Evolutionary conservation across 2,888 invertebrate genomes (phyloP).

Genomic region (Stenoptilia bipunctidactyla): DNA sequence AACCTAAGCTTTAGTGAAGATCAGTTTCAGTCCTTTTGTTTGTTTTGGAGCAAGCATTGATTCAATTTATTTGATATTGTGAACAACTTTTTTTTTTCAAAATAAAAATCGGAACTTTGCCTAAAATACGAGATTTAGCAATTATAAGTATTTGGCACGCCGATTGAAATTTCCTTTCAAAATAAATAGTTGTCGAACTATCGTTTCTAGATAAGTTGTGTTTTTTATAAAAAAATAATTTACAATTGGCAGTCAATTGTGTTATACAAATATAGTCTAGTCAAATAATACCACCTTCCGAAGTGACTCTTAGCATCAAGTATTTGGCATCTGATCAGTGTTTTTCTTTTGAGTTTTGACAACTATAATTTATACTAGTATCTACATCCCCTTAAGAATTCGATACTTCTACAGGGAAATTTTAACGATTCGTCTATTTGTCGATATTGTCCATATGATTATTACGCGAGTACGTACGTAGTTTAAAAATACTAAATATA

Average conservation of each 20-base stretch:
- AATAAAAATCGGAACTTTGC: constrained; percentile 16
- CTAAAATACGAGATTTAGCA: constrained; percentile 3
- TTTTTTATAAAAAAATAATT: constrained; percentile 54
- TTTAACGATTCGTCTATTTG: constrained; percentile 57
- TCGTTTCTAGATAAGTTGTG: constrained; percentile 50
- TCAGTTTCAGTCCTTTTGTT: constrained; percentile 53
- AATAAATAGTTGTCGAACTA: constrained; percentile 42
- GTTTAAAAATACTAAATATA: constrained; percentile 62
- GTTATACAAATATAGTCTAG: constrained; percentile 48
- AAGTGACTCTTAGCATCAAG: constrained; percentile 30
- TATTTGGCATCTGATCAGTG: constrained; percentile 49
- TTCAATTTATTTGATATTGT: constrained; percentile 33
- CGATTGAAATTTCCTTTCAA: constrained; percentile 52
- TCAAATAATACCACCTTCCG: constrained; percentile 55
- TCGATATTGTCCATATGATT: constrained; percentile 70
- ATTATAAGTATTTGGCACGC: constrained; percentile 43
- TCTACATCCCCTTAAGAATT: constrained; percentile 50
- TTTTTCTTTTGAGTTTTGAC: constrained; percentile 24
- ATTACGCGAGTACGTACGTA: constrained; percentile 67
- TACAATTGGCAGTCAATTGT: constrained; percentile 71
- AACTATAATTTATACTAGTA: constrained; percentile 45
- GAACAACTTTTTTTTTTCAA: too few relatives aligned
- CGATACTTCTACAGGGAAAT: constrained; percentile 48
- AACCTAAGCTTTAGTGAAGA: constrained; percentile 28
- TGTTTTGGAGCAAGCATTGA: constrained; percentile 49